Evolutionary conservation across 2,797 vertebrate species (phyloP).

Genomic region (Fringilla coelebs): DNA sequence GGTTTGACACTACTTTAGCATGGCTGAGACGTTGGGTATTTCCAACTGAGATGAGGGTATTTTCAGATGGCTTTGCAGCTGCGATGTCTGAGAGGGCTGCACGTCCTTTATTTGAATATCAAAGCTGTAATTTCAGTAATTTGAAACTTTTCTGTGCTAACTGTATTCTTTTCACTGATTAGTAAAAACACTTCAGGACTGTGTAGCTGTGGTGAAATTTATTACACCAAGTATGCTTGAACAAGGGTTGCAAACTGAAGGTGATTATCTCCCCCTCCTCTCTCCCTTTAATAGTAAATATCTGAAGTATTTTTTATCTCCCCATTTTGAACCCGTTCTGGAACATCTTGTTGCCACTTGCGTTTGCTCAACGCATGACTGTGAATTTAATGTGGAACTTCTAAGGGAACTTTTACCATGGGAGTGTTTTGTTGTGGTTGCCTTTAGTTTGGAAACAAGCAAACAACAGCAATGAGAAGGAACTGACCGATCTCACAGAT

Average conservation of each 20-base stretch:
- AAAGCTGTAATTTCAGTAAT: background rate
- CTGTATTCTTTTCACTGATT: background rate
- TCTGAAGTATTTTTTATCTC: background rate
- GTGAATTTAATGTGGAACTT: background rate
- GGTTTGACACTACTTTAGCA: background rate
- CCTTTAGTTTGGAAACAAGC: background rate
- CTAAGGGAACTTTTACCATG: background rate
- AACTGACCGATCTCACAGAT: background rate
- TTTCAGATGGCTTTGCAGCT: constrained; percentile 10
- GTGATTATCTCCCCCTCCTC: background rate
- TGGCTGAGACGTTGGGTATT: background rate
- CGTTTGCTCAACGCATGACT: background rate
- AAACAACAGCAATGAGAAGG: background rate
- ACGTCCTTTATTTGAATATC: background rate
- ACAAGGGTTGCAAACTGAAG: background rate
- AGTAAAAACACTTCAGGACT: background rate
- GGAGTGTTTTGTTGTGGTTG: background rate
- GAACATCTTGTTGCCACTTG: background rate
- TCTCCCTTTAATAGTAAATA: background rate
- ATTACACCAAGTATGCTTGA: background rate
- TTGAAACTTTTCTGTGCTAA: background rate
- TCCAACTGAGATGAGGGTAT: background rate
- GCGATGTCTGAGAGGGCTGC: background rate
- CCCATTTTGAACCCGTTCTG: background rate
- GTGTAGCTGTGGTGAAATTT: background rate